Conservation (phyloP, 2,888 invertebrate genomes). For the Agrotis ipsilon region DNA sequence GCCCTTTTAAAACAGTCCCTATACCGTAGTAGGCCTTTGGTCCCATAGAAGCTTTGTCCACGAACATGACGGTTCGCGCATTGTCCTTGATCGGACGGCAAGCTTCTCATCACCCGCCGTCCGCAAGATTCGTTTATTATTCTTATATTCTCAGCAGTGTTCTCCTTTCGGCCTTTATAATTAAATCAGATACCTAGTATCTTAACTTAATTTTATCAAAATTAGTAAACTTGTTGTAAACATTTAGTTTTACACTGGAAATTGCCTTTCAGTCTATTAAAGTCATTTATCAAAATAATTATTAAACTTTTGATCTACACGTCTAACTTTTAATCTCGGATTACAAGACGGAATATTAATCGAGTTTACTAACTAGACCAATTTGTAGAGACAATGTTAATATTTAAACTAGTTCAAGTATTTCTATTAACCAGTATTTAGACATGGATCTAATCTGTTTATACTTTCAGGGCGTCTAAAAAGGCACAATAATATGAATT, state of each 20-base stretch:
- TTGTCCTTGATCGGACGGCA: too few relatives aligned
- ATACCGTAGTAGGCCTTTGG: too few relatives aligned
- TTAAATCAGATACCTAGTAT: neutral
- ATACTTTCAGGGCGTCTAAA: neutral
- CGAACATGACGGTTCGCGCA: too few relatives aligned
- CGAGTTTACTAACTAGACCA: neutral
- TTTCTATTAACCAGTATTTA: neutral
- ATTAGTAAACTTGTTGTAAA: neutral
- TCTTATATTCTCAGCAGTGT: too few relatives aligned
- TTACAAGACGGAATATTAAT: neutral
- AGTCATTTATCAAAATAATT: conserved; percentile 7
- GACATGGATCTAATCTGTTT: neutral
- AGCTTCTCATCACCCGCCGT: too few relatives aligned
- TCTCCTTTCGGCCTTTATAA: too few relatives aligned
- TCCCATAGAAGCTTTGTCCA: too few relatives aligned
- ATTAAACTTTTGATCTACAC: conserved; percentile 3
- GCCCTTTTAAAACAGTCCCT: too few relatives aligned
- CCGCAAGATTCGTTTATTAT: too few relatives aligned
- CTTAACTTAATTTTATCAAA: neutral
- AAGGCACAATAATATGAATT: too few relatives aligned
- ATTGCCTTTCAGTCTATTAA: neutral
- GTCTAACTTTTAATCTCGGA: neutral
- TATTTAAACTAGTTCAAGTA: neutral
- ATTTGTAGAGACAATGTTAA: neutral
- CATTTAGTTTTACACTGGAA: neutral